Conservation (phyloP, 2,888 invertebrate genomes). For the Noctua comes region DNA sequence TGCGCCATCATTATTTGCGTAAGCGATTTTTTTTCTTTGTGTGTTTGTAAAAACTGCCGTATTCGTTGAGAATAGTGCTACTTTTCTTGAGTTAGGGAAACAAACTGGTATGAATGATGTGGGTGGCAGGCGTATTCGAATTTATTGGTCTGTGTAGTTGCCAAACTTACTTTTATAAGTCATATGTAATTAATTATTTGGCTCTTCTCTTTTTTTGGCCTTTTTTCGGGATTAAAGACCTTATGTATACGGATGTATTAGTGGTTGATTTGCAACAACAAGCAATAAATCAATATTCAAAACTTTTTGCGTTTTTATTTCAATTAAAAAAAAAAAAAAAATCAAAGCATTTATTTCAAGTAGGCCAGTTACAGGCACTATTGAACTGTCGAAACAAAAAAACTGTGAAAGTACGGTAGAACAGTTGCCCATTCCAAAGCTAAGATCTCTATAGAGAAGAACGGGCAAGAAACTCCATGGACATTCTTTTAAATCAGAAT, state of each 20-base stretch:
- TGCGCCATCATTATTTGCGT: slow-evolving; percentile 38
- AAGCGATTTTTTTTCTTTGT: slow-evolving; percentile 10
- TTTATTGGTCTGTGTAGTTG: background rate
- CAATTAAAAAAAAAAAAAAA: too few relatives aligned
- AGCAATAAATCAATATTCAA: background rate
- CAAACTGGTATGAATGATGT: slow-evolving; percentile 22
- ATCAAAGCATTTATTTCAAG: too few relatives aligned
- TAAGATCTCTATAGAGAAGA: too few relatives aligned
- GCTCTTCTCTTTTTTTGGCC: background rate
- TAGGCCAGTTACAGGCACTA: too few relatives aligned
- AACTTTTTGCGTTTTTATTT: too few relatives aligned
- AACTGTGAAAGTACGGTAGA: too few relatives aligned
- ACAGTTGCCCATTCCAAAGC: too few relatives aligned
- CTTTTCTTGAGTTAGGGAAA: slow-evolving; percentile 31
- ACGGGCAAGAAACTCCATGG: too few relatives aligned
- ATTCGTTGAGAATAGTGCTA: slow-evolving; percentile 33
- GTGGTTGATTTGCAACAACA: background rate
- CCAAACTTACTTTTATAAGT: background rate
- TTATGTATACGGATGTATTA: background rate
- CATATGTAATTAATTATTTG: too few relatives aligned
- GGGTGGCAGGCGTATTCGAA: slow-evolving; percentile 15
- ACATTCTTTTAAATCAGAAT: too few relatives aligned
- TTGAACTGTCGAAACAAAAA: too few relatives aligned
- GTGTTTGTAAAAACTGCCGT: slow-evolving; percentile 30
- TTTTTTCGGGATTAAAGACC: background rate